phyloP scores from a whole-genome alignment of 2,113 vertebrate species.

The Cathartes aura region DNA sequence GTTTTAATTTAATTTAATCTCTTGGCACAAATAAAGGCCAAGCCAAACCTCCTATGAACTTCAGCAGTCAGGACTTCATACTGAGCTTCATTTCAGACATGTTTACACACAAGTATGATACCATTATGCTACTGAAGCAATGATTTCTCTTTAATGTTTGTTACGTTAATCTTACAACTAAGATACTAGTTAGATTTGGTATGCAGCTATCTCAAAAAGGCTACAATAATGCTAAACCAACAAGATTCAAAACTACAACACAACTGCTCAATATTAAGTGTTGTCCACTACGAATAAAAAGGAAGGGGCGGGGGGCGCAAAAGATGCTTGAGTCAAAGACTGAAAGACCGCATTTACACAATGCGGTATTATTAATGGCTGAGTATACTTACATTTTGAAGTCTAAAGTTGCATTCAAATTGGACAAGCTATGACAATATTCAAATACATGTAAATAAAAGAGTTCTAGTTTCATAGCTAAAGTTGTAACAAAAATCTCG shows the following conservation, averaged over 20 bases:
- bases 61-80: neutral
- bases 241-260: neutral
- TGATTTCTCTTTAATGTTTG: neutral
- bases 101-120: neutral
- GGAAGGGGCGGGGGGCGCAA: neutral
- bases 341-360: neutral
- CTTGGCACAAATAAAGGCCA: neutral
- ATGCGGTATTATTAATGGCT: neutral
- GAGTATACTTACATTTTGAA: neutral
- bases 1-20: neutral
- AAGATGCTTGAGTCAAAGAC: neutral
- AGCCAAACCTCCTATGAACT: neutral
- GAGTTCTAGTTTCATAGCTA: neutral
- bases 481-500: neutral
- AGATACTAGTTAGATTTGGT: neutral
- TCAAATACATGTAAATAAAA: neutral
- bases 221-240: neutral
- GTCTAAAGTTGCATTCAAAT: neutral
- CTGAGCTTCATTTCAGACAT: neutral
- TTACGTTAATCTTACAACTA: neutral
- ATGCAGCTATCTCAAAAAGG: neutral
- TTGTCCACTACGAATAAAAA: neutral
- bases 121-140: neutral
- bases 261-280: neutral
- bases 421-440: neutral